These are phyloP conservation scores for Agrochola circellaris DNA, from an alignment of 2,888 invertebrate genomes.

Conservation along the genomic window DNA sequence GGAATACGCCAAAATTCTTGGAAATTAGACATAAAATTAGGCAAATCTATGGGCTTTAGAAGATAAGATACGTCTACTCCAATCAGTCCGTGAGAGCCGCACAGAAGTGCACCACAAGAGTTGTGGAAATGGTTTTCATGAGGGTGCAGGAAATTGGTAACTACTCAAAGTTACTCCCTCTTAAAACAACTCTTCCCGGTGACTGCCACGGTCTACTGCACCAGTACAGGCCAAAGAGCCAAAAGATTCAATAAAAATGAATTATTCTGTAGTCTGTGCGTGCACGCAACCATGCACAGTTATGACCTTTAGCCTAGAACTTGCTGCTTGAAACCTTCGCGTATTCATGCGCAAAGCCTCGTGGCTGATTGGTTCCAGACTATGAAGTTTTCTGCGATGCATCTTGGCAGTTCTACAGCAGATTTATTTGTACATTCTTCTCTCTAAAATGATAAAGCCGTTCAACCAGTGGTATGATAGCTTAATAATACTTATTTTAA, in stretches of 20 bases:
- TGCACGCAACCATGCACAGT: background rate
- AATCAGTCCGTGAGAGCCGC: no score
- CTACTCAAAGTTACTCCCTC: no score
- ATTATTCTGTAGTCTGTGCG: background rate
- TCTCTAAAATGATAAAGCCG: background rate
- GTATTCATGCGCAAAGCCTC: background rate
- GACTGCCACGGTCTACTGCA: no score
- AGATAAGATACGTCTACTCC: background rate
- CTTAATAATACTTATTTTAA: background rate
- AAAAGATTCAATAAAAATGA: background rate
- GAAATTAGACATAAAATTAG: no score
- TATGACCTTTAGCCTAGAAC: conserved; percentile 7
- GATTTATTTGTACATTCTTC: no score
- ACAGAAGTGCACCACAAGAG: background rate
- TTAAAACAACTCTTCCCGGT: background rate
- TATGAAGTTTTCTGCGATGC: background rate
- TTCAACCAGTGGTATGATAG: background rate
- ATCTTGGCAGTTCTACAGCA: background rate
- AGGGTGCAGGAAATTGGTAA: background rate
- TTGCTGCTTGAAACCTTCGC: no score
- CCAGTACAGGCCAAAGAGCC: background rate
- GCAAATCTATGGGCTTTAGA: background rate
- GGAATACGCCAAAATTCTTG: background rate
- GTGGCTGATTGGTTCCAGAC: background rate
- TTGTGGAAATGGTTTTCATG: background rate